phyloP scores from a whole-genome alignment of 2,888 invertebrate genomes.

The Meiosimyza decipiens region DNA sequence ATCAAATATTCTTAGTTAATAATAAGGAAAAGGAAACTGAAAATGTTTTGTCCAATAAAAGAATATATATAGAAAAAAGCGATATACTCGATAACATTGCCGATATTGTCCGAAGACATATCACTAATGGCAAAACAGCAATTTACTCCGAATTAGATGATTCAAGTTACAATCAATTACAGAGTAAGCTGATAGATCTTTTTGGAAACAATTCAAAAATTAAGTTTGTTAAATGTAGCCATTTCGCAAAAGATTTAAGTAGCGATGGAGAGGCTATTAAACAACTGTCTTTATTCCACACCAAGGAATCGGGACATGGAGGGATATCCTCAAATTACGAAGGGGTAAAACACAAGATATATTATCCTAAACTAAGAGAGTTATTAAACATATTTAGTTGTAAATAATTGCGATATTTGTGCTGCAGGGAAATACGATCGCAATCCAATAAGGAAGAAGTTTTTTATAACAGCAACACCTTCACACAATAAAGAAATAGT shows the following conservation, averaged over 20 bases:
- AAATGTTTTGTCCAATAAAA: too few species aligned
- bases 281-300: conserved; percentile 41
- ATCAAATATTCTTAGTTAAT: too few species aligned
- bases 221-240: conserved; percentile 38
- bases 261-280: conserved; percentile 38
- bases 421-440: conserved; percentile 37
- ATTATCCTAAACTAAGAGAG: conserved; percentile 37
- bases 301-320: conserved; percentile 44
- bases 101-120: too few species aligned
- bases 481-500: neutral
- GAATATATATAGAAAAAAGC: too few species aligned
- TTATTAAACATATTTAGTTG: conserved; percentile 38
- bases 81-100: too few species aligned
- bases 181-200: too few species aligned
- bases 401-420: conserved; percentile 43
- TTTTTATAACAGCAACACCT: conserved; percentile 7
- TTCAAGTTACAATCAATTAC: too few species aligned
- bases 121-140: too few species aligned
- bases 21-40: too few species aligned
- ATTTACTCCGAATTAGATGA: too few species aligned
- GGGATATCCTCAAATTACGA: conserved; percentile 41
- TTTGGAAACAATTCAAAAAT: too few species aligned
- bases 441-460: conserved; percentile 32
- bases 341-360: conserved; percentile 39
- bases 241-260: too few species aligned